Evolutionary conservation across 2,888 invertebrate species (phyloP), one percentile per base, ranked within the genome.

Genomic region (Drosophila helvetica): DNA sequence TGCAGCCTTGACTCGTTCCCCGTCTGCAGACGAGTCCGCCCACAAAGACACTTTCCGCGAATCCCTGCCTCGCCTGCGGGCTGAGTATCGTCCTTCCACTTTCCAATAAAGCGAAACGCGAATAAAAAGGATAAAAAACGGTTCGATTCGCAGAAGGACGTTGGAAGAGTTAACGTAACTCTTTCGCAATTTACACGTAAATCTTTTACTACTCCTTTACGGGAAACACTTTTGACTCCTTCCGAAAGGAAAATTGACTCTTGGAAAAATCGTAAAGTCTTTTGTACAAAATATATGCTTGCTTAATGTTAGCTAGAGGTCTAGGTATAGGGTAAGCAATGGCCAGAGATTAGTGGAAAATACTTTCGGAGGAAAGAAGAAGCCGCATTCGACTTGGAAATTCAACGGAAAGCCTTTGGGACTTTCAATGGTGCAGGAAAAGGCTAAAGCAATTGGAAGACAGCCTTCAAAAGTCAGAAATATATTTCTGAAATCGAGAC

Each of bases 81-180:
- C 85, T 89, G 75, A 89, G 67, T 2, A 64, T 63, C 64, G 66
- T 51, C 77, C 76, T 78, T 73, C 58, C 74, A 74, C 54, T 69
- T 75, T 82, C 69, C 51, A 77, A 77, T 80, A 88, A 77, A 77
- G 45, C 48, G 55, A 57, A 74, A 59, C 30, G 67, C 74, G 59
- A 72, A 68, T 63, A 67, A 78, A 76, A 71, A 59, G 74, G 69
- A 66, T 66, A 66, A 66, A 65, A 65, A 66, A 38, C 12, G 30
- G 12, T 54, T 56, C 52, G 25, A n/a, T 82, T 82, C 82, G 43
- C 0, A 73, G 82, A 82, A 82, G 80, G 80, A 80, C 67, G 9
- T 19, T 69, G 70, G 75, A 79, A 79, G 89, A 90, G 77, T 76
- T 90, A 86, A 89, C 80, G 90, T 78, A 90, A 90, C 90, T 90